Percentiles rank a stretch among this genome's conserved stretches.
phyloP scores from a whole-genome alignment of 1,140 invertebrate species.

The Zaprionus ghesquierei region DNA sequence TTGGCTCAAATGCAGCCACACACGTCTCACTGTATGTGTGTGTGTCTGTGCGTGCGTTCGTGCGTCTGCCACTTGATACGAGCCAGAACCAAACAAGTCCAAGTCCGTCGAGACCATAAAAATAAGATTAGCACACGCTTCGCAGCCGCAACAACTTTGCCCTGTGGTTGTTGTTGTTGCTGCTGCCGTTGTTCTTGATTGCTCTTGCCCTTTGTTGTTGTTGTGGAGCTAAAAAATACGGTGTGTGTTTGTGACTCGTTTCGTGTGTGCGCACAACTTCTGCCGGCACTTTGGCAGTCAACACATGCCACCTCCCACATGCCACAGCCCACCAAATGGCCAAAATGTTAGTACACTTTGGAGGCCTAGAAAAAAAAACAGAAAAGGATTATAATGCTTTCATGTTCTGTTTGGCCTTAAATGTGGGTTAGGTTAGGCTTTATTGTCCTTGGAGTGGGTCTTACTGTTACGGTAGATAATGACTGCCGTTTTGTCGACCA shows the following conservation, averaged over 20 bases:
- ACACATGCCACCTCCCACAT: neutral
- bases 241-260: constrained; percentile 16
- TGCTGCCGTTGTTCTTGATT: constrained; percentile 11
- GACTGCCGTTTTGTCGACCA: neutral
- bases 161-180: constrained; percentile 18
- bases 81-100: constrained; percentile 63
- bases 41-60: neutral
- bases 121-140: constrained; percentile 79
- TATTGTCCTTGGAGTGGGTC: no score
- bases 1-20: constrained; percentile 64
- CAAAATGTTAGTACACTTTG: constrained; percentile 46
- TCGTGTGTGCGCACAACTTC: constrained; percentile 28
- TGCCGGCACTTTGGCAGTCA: constrained; percentile 17
- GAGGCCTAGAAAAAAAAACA: neutral
- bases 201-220: constrained; percentile 16
- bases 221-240: constrained; percentile 12
- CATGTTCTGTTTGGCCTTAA: constrained; percentile 23
- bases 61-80: constrained; percentile 9
- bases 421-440: constrained; percentile 31
- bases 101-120: constrained; percentile 73
- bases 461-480: no score
- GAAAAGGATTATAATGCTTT: constrained; percentile 40
- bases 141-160: constrained; percentile 28
- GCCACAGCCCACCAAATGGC: constrained; percentile 25
- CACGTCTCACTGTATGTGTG: neutral